Evolutionary conservation across 2,113 vertebrate genomes (phyloP).

Genomic region (Sitta europaea): DNA sequence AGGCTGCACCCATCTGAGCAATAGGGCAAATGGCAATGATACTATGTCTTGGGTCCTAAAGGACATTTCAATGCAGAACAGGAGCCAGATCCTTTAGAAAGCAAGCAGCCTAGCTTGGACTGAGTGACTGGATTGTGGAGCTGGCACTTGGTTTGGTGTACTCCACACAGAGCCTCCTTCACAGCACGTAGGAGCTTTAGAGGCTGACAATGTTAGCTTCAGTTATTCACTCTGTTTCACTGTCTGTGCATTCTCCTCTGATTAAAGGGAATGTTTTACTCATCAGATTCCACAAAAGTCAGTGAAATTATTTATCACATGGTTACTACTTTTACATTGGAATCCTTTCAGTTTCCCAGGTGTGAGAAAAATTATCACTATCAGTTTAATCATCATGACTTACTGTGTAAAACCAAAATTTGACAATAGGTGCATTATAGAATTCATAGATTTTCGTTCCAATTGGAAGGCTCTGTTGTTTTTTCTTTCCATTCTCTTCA

Average conservation of each 20-base stretch:
- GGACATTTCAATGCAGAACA: not conserved
- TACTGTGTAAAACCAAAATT: slow-evolving; percentile 99
- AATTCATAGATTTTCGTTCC: slow-evolving; percentile 93
- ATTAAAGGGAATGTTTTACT: not conserved
- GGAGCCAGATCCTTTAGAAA: not conserved
- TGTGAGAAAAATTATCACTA: not conserved
- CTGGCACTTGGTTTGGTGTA: not conserved
- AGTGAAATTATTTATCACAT: not conserved
- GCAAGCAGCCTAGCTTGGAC: not conserved
- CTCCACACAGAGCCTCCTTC: not conserved
- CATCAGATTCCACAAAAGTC: not conserved
- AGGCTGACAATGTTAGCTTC: not conserved
- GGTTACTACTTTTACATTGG: not conserved
- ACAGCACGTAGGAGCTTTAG: not conserved
- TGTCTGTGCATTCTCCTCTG: not conserved
- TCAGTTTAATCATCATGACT: slow-evolving; percentile 38
- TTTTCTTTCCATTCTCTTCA: slow-evolving; percentile 88
- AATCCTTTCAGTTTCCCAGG: not conserved
- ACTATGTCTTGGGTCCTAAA: not conserved
- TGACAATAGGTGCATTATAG: slow-evolving; percentile 96
- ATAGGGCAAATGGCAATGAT: not conserved
- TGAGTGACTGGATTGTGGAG: not conserved
- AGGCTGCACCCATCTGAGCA: not conserved
- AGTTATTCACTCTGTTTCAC: not conserved
- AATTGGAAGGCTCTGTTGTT: slow-evolving; percentile 86